phyloP scores from a whole-genome alignment of 2,888 invertebrate species.

The Cancer borealis region DNA sequence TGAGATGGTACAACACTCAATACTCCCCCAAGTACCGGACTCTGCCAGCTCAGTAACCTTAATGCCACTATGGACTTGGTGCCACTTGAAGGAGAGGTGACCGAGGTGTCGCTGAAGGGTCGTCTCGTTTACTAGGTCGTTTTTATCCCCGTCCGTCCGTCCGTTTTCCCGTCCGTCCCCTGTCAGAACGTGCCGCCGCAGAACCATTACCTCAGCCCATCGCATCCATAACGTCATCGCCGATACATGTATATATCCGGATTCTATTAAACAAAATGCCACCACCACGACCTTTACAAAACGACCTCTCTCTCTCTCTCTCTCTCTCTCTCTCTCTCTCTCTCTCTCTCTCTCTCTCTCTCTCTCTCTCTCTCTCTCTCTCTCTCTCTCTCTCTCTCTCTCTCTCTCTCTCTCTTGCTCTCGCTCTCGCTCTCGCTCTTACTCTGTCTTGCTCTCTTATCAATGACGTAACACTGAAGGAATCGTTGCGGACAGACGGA shows the following conservation, averaged over 20 bases:
- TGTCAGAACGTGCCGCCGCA: neutral
- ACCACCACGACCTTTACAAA: neutral
- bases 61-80: neutral
- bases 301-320: neutral
- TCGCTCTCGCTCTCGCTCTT: conserved; percentile 20
- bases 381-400: conserved; percentile 32
- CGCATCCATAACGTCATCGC: neutral
- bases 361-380: conserved; percentile 32
- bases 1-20: neutral
- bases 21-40: neutral
- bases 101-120: neutral
- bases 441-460: neutral
- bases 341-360: conserved; percentile 5
- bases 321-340: conserved; percentile 3
- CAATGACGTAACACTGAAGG: neutral
- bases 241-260: neutral
- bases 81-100: neutral
- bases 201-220: neutral
- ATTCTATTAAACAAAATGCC: neutral
- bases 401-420: neutral
- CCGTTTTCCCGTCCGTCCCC: neutral
- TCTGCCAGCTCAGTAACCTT: neutral
- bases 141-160: neutral
- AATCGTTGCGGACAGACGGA: neutral
- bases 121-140: neutral